Conservation (phyloP, 2,888 invertebrate genomes). For the Dasysyrphus albostriatus region DNA sequence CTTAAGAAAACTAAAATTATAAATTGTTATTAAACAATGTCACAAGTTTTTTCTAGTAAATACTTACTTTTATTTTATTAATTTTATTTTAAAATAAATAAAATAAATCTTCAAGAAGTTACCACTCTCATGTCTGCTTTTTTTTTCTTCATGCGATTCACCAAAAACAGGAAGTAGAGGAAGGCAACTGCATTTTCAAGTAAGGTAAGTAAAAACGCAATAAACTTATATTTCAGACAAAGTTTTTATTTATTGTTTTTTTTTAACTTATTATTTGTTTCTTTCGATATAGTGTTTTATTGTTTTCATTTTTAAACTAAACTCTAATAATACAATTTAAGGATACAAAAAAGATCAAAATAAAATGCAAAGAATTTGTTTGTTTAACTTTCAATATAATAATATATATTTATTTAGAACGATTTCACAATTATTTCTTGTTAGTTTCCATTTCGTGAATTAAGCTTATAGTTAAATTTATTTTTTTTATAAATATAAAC, state of each 20-base stretch:
- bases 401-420: constrained; percentile 40
- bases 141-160: no score
- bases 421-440: constrained; percentile 20
- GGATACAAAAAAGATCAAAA: constrained; percentile 59
- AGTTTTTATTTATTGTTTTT: constrained; percentile 55
- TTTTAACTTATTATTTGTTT: constrained; percentile 28
- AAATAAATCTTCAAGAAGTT: no score
- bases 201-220: neutral
- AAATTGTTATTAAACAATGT: no score
- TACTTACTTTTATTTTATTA: no score
- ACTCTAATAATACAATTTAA: constrained; percentile 68
- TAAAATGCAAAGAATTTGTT: constrained; percentile 57
- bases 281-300: constrained; percentile 57
- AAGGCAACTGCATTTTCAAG: no score
- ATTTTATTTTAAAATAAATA: no score
- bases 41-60: no score
- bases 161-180: no score
- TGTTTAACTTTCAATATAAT: constrained; percentile 37
- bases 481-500: constrained; percentile 66
- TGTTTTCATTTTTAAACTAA: constrained; percentile 66
- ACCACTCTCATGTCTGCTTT: no score
- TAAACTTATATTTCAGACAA: constrained; percentile 54
- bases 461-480: constrained; percentile 4
- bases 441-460: neutral
- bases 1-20: no score